These are phyloP conservation scores for Tringa solitaria DNA, from an alignment of 2,113 vertebrate species.

Conservation along the genomic window DNA sequence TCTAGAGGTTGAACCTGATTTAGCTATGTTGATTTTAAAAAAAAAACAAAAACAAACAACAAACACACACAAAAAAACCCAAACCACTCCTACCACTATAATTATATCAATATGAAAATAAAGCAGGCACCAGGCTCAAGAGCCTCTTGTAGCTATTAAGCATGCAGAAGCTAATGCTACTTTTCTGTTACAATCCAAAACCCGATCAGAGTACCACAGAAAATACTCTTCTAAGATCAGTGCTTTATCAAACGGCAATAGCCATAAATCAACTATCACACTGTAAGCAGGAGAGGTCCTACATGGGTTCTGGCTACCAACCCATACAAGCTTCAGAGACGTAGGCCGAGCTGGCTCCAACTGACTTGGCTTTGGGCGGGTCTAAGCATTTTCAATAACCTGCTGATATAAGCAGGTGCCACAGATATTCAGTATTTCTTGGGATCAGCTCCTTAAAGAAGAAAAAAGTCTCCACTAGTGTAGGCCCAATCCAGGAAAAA, in stretches of 20 bases:
- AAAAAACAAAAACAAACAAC: background rate
- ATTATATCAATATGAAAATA: background rate
- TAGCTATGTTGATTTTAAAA: background rate
- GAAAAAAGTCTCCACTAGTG: background rate
- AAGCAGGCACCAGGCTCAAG: background rate
- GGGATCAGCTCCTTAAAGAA: background rate
- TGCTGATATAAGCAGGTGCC: background rate
- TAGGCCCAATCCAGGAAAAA: background rate
- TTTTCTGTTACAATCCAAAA: background rate
- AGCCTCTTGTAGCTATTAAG: background rate
- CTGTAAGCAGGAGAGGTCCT: fast-evolving
- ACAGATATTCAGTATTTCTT: background rate
- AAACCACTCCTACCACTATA: background rate
- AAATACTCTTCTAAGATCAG: background rate
- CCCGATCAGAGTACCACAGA: background rate
- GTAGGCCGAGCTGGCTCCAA: background rate
- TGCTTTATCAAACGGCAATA: background rate
- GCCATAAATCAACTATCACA: background rate
- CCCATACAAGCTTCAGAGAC: background rate
- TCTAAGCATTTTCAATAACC: background rate
- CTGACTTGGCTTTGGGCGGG: background rate
- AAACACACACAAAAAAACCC: too few relatives aligned
- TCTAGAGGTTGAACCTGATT: background rate
- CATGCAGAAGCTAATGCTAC: background rate
- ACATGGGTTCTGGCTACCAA: background rate